A percentile compares a stretch with the other conserved stretches of the same genome.
phyloP scores from a whole-genome alignment of 1,140 invertebrate genomes.

The Chironomus tepperi region DNA sequence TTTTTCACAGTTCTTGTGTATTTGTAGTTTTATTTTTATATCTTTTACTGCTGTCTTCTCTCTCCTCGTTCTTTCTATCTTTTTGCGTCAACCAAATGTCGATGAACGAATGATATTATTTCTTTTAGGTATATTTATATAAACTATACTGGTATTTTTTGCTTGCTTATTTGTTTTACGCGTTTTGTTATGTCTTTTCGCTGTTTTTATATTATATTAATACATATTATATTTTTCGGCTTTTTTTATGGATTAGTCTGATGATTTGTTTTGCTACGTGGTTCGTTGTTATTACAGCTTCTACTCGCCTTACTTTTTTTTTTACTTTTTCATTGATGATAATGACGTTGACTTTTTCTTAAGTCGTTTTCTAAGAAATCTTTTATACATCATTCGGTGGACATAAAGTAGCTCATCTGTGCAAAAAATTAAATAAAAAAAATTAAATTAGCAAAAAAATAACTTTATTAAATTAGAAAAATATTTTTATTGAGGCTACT shows the following conservation, averaged over 20 bases:
- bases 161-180: slow-evolving; percentile 3
- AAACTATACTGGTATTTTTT: slow-evolving; percentile 7
- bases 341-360: slow-evolving; percentile 19
- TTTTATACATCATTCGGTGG: slow-evolving; percentile 7
- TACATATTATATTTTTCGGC: neutral
- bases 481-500: slow-evolving; percentile 13
- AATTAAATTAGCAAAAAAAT: slow-evolving; percentile 18
- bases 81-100: neutral
- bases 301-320: neutral
- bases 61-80: neutral
- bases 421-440: neutral
- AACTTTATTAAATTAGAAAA: neutral
- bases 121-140: neutral
- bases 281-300: neutral
- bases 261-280: neutral
- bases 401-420: neutral
- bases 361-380: neutral
- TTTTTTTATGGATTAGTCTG: slow-evolving; percentile 8
- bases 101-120: slow-evolving; percentile 17
- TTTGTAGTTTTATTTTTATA: neutral
- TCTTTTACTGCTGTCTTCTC: neutral
- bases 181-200: neutral
- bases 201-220: too few relatives aligned
- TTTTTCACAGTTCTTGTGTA: neutral
- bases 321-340: neutral